Percentiles rank a stretch among this genome's conserved stretches.
Evolutionary conservation across 2,113 vertebrate species (phyloP).

Genomic region (Isurus oxyrinchus): DNA sequence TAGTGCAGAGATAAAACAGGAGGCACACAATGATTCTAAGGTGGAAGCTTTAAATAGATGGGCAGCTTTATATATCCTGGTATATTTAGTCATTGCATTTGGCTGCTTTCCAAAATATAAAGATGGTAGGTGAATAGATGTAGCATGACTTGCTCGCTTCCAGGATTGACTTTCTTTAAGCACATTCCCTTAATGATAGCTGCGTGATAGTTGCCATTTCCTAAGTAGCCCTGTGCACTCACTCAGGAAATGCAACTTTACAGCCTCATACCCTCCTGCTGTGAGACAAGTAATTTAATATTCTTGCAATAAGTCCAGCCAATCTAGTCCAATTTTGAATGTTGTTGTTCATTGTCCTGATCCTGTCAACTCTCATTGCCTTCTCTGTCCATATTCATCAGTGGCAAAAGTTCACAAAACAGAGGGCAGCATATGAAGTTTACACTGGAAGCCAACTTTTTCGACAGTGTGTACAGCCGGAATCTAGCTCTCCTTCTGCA

Average conservation of each 20-base stretch:
- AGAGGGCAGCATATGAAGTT: background rate
- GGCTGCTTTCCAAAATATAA: background rate
- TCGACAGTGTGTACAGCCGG: background rate
- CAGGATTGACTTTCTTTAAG: background rate
- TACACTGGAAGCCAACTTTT: background rate
- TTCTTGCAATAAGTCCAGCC: background rate
- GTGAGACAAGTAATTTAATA: background rate
- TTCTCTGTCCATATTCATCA: background rate
- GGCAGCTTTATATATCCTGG: background rate
- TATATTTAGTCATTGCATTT: background rate
- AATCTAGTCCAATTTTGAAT: background rate
- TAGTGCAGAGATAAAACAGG: background rate
- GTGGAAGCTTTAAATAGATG: background rate
- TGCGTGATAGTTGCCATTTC: background rate
- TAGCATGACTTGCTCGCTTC: background rate
- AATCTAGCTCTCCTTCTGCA: background rate
- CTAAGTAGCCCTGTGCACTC: background rate
- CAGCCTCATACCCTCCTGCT: background rate
- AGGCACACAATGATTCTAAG: background rate
- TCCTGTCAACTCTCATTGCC: background rate
- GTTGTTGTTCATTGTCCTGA: background rate
- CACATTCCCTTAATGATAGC: background rate
- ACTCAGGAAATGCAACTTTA: background rate
- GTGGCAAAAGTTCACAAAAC: background rate
- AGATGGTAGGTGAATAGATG: background rate